Base-by-base conservation (phyloP, 2,888 invertebrate species). In the Drosophila aldrichi region DNA sequence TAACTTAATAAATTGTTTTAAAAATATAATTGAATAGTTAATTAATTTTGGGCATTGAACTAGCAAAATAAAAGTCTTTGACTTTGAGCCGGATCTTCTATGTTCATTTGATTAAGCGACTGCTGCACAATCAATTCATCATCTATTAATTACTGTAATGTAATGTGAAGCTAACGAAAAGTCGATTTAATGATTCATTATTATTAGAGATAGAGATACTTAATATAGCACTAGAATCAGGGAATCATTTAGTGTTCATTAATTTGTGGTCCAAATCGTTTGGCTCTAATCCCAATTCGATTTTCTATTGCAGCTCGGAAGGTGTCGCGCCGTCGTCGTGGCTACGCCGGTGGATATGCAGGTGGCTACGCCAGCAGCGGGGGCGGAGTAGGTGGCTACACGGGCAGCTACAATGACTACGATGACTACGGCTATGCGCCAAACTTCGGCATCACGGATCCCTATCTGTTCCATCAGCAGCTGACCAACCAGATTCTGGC, bases 401-500 rank as follows among this genome's bases (percentile, higher is more conserved):
- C 74, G 3, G 81, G 80, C 16, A 43, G 61, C 58, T 79, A 81
- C 43, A 74, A 67, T 40, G 84, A 88, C 43, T 82, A 81, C 41
- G 86, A 83, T 63, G 90, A 86, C 29, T 81, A 71, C 22, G 63
- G 71, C 36, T 87, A 82, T 67, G 86, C 87, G 5, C 87, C 92
- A 9, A 66, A 85, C 36, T 88, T 85, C 51, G 91, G 90, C 54
- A 91, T 92, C 63, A 80, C 89, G 44, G 92, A 92, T 85, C 92
- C 92, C 34, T 92, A 81, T 40, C 70, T 77, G 16, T 92, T 92
- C 73, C 92, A 92, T 63, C 92, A 92, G 75, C 91, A 91, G 67
- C 66, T 92, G 74, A 92, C 91, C 16, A 83, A 85, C 14, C 91
- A 91, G 51, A 91, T 92, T 38, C 72, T 91, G 62, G 82, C 92